Conservation (phyloP, 1,140 invertebrate genomes). For the Brevipalpus yothersi region DNA sequence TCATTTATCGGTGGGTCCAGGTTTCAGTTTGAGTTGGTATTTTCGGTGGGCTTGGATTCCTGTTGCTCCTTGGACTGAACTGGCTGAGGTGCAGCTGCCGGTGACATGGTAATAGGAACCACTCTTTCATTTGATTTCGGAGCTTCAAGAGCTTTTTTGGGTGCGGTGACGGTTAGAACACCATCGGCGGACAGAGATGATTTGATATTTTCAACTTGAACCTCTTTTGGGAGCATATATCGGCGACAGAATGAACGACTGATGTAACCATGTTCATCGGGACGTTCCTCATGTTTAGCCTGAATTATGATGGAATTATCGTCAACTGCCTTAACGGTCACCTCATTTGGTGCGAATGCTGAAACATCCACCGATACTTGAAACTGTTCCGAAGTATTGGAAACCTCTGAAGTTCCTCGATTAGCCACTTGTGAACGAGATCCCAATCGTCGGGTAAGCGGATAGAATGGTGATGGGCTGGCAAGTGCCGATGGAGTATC, state of each 20-base stretch:
- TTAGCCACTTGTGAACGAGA: background rate
- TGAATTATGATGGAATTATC: constrained; percentile 19
- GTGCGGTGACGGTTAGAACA: constrained; percentile 30
- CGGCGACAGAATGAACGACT: constrained; percentile 43
- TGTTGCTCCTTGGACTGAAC: too few species aligned
- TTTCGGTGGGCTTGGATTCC: background rate
- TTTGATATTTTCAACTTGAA: constrained; percentile 31
- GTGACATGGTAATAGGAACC: background rate
- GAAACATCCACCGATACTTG: constrained; percentile 51
- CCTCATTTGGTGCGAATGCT: constrained; percentile 57
- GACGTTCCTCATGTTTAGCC: constrained; percentile 45
- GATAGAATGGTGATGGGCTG: background rate
- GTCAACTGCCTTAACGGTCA: constrained; percentile 50
- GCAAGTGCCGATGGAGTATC: background rate
- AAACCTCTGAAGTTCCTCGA: constrained; percentile 3
- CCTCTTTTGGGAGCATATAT: constrained; percentile 31
- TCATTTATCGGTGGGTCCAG: too few species aligned
- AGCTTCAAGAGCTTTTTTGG: constrained; percentile 1
- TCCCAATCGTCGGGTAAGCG: background rate
- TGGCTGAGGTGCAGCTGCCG: background rate
- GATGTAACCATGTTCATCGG: constrained; percentile 48
- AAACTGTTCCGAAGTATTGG: constrained; percentile 17
- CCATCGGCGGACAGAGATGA: constrained; percentile 45
- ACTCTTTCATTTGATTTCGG: background rate
- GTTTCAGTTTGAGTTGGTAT: too few species aligned